Percentiles rank a stretch among this genome's conserved stretches.
Evolutionary conservation across 2,797 vertebrate species (phyloP).

Genomic region (Phoebastria nigripes): DNA sequence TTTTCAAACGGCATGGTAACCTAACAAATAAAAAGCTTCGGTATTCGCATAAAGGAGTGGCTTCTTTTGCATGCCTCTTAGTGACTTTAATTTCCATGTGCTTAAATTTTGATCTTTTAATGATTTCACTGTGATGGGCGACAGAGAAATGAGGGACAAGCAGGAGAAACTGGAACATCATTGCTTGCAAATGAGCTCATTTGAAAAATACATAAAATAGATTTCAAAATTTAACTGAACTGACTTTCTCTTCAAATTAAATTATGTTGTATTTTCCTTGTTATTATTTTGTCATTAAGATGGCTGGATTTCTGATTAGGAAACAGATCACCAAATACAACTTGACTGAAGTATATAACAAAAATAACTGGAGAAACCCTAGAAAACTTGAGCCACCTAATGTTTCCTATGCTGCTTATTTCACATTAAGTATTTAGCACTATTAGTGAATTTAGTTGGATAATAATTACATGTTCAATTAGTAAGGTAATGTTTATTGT

Average conservation of each 20-base stretch:
- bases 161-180: neutral
- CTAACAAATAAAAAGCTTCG: neutral
- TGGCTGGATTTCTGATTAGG: neutral
- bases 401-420: neutral
- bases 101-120: conserved; percentile 6
- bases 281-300: neutral
- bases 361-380: neutral
- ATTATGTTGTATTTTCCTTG: neutral
- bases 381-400: neutral
- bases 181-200: conserved; percentile 22
- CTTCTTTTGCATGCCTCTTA: neutral
- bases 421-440: neutral
- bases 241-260: conserved; percentile 44
- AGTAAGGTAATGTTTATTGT: neutral
- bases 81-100: neutral
- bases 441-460: neutral
- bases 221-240: conserved; percentile 36
- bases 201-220: conserved; percentile 2
- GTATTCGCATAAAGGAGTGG: neutral
- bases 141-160: neutral
- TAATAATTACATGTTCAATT: neutral
- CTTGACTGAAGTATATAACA: neutral
- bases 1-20: neutral
- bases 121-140: neutral
- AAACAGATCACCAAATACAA: neutral